A percentile compares a stretch with the other conserved stretches of the same genome.
These are phyloP conservation scores for Drosophila parthenogenetica DNA, from an alignment of 2,888 invertebrate species.

Conservation along the genomic window DNA sequence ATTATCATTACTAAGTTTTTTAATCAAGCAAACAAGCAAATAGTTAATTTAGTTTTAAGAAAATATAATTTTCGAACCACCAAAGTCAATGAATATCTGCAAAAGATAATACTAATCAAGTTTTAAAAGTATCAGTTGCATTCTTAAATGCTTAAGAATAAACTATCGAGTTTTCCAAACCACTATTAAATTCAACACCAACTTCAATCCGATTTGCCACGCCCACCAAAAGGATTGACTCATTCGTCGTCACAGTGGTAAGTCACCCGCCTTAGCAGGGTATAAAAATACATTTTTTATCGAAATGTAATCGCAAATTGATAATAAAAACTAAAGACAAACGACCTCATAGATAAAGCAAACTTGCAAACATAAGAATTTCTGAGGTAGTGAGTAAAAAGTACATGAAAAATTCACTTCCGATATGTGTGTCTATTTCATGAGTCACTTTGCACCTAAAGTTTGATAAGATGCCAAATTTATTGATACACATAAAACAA, in stretches of 20 bases:
- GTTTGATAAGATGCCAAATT: conserved; percentile 13
- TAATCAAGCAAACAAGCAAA: too few species aligned
- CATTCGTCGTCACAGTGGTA: neutral
- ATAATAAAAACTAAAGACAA: conserved; percentile 22
- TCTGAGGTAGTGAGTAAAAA: neutral
- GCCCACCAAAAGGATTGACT: neutral
- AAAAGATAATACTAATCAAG: too few species aligned
- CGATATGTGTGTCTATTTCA: conserved; percentile 7
- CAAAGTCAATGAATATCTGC: too few species aligned
- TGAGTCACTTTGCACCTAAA: conserved; percentile 64
- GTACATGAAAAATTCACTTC: conserved; percentile 27
- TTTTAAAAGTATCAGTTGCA: too few species aligned
- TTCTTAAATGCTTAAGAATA: too few species aligned
- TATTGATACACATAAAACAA: conserved; percentile 3
- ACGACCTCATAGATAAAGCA: conserved; percentile 23
- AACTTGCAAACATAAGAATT: neutral
- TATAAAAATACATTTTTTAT: conserved; percentile 12
- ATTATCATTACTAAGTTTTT: too few species aligned
- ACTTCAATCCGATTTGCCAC: neutral
- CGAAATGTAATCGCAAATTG: conserved; percentile 27
- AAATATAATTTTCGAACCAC: too few species aligned
- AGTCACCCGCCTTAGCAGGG: neutral
- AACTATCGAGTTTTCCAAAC: too few species aligned
- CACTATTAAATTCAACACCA: too few species aligned
- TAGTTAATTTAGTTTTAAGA: too few species aligned